phyloP scores from a whole-genome alignment of 2,888 invertebrate species.

The Lycocerus yunnanus region DNA sequence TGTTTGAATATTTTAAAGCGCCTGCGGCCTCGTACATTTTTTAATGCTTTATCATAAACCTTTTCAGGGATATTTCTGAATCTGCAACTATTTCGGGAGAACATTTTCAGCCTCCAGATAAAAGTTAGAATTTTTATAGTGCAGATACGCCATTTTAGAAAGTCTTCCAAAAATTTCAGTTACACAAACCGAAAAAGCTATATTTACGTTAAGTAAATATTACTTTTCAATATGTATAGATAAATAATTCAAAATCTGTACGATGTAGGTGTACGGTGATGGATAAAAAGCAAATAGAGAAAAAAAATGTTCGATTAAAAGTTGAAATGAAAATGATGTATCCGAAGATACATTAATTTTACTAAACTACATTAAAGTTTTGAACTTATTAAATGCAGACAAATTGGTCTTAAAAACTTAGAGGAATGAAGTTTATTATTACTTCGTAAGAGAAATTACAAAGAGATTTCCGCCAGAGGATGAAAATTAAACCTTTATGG shows the following conservation, averaged over 20 bases:
- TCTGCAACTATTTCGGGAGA: not conserved
- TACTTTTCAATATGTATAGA: not conserved
- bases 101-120: not conserved
- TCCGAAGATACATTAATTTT: not conserved
- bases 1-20: not conserved
- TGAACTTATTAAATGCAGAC: not conserved
- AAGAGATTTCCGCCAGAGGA: not conserved
- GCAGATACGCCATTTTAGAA: not conserved
- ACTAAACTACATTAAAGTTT: not conserved
- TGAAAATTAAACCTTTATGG: no score
- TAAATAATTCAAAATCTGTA: not conserved
- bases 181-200: not conserved
- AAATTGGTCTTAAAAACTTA: not conserved
- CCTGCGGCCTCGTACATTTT: not conserved
- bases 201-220: not conserved
- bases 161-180: not conserved
- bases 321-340: not conserved
- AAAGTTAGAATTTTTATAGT: not conserved
- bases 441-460: not conserved
- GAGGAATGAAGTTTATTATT: not conserved
- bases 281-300: not conserved
- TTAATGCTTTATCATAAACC: not conserved
- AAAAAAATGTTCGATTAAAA: not conserved
- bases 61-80: not conserved
- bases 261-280: not conserved